Base-by-base conservation (phyloP, 2,113 vertebrate species). In the Bujurquina vittata region DNA sequence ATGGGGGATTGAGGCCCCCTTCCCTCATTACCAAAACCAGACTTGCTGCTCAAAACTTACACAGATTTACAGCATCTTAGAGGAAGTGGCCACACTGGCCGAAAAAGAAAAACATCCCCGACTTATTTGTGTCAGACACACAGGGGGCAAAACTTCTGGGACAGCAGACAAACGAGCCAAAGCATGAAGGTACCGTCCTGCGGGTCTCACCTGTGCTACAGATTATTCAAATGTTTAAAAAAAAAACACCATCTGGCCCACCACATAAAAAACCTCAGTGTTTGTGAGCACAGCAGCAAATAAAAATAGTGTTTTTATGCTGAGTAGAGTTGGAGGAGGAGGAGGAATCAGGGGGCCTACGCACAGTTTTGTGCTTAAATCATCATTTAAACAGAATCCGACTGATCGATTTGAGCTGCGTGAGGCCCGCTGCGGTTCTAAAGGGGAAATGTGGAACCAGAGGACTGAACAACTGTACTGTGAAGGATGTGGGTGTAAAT, bases 241-340 rank as follows among this genome's bases (percentile, higher is more conserved):
- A 72, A 12, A 31, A 77, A n/a, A 60, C 79, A 86, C 61, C 84
- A 91, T 91, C 85, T 88, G 87, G 85, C 65, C 10, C 78, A 56
- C 33, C 61, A 61, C 10, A 73, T 18, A 20, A 52, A 49, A 55
- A 72, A 52, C 35, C 12, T 46, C 23, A 11, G 26, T 52, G 59
- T 60, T 22, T 23, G 31, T 58, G 46, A 18, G 57, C 65, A 29
- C 15, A 29, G 22, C 37, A 31, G 35, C 43, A 72, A 67, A 40
- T 77, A 72, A 85, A 33, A 81, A 82, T 2, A 46, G 15, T 84
- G 17, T 62, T 87, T 78, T 69, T 77, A 67, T 31, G 80, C 40
- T 65, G 79, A 82, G 60, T 1, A 55, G 5, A n/a, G 40, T 29
- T 15, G 40, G 11, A 20, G 40, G 17, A 81, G 65, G 7, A 37